Conservation (phyloP, 30 jellyfish, hydroid and myxozoan genomes). For the Cassiopea andromeda region DNA sequence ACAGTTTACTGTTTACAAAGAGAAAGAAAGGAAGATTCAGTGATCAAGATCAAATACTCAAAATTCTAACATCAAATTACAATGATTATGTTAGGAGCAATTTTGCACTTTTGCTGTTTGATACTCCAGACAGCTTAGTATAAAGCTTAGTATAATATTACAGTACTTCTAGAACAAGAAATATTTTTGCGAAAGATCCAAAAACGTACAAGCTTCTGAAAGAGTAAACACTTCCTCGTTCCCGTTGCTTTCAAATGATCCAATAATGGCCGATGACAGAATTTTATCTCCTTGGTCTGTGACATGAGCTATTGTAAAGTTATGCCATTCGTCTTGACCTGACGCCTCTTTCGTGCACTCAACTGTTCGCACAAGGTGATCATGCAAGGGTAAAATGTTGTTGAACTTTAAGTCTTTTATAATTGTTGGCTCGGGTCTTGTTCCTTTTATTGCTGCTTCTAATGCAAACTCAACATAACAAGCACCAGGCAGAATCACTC, state of each 20-base stretch:
- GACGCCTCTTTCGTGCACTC: slow-evolving; percentile 3
- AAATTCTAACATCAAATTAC: no score
- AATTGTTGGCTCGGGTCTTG: slow-evolving; percentile 35
- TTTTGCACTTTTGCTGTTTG: no score
- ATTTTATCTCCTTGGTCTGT: slow-evolving; percentile 47
- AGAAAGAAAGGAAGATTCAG: no score
- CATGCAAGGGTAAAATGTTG: slow-evolving; percentile 54
- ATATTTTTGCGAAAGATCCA: no score
- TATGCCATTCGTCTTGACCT: not conserved
- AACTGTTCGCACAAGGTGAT: slow-evolving; percentile 46
- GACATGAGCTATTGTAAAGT: slow-evolving; percentile 7
- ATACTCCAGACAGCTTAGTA: no score
- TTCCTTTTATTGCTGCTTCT: slow-evolving; percentile 41
- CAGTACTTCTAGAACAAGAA: no score
- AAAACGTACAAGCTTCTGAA: slow-evolving; percentile 59
- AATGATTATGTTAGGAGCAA: no score
- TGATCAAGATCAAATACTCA: no score
- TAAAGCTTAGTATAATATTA: no score
- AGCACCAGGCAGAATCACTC: slow-evolving; percentile 73
- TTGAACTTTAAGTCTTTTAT: slow-evolving; percentile 29
- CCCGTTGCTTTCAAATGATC: slow-evolving; percentile 3
- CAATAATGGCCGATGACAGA: slow-evolving; percentile 32
- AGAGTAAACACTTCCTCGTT: slow-evolving; percentile 14
- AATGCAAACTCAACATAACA: slow-evolving; percentile 69
- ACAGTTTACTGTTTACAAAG: no score